Evolutionary conservation across 2,113 vertebrate genomes (phyloP), one percentile per base, ranked within the genome.

Genomic region (Muntiacus reevesi): DNA sequence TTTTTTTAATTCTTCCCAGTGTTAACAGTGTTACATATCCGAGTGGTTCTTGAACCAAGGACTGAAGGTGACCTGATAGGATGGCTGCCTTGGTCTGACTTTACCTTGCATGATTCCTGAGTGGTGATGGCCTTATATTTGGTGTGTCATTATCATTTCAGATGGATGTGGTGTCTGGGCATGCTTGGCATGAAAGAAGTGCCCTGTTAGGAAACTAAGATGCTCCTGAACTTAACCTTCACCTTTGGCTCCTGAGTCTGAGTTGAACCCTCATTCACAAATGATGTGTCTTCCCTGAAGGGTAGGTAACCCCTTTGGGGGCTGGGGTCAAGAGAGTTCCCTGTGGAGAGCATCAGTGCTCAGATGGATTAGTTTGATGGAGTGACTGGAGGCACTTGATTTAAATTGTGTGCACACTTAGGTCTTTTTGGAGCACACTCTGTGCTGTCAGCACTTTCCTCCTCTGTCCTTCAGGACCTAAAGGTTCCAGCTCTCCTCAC

Each of bases 41-140:
- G 45, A 4, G 9, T 97, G 28, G 67, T 59, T 93, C 33, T 91
- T 95, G 81, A 91, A 45, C 40, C 28, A 27, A 85, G 47, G 13
- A 64, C 67, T 47, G 52, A 87, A 88, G 52, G 13, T 89, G 30
- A 74, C 62, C 14, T 21, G 50, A 52, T 60, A 54, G 36, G 25
- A n/a, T n/a, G n/a, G 45, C 30, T 57, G 17, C 57, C 30, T 55
- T 87, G 43, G 67, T 92, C 62, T 74, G 17, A 57, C 55, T 52
- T 21, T 21, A 30, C 27, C 28, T 81, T 25, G 9, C 47, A 50
- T 50, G 62, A 50, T 55, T 23, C 28, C 28, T 40, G 25, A 2
- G 3, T 86, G 64, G 79, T 64, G 81, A 60, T 59, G 43, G 78
- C 15, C 30, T 86, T 94, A 36, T 62, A 30, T 81, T 89, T 50